A percentile compares a stretch with the other conserved stretches of the same genome.
These are phyloP conservation scores for Drosophila rufa DNA, from an alignment of 1,140 invertebrate genomes.

Conservation along the genomic window DNA sequence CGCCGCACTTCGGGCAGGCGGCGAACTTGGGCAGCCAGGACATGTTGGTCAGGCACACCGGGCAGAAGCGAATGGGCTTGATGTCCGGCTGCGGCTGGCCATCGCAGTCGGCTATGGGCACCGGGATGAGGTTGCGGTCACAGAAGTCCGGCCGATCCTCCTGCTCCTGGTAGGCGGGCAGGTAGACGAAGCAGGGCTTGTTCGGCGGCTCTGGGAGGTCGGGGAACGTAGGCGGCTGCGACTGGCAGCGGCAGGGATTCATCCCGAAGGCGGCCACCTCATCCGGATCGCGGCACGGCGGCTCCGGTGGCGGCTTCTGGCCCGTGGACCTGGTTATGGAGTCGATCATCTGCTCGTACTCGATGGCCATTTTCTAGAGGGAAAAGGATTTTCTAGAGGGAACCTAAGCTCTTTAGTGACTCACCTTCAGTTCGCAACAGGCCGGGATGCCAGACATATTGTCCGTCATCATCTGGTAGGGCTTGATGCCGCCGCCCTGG, in stretches of 20 bases:
- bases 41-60: constrained; percentile 73
- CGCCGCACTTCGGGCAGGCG: constrained; percentile 63
- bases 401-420: too few relatives aligned
- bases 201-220: constrained; percentile 12
- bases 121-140: constrained; percentile 4
- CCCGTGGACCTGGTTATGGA: constrained; percentile 30
- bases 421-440: constrained; percentile 57
- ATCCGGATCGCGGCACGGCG: constrained; percentile 28
- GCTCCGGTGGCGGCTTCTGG: neutral
- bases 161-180: neutral
- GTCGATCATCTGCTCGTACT: constrained; percentile 56
- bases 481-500: constrained; percentile 5
- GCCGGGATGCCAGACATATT: constrained; percentile 26
- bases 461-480: constrained; percentile 16
- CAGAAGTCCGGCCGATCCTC: constrained; percentile 8
- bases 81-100: constrained; percentile 7
- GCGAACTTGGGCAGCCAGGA: constrained; percentile 74
- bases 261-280: constrained; percentile 17
- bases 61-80: constrained; percentile 66
- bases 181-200: constrained; percentile 32
- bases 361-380: constrained; percentile 56
- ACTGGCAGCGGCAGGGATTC: constrained; percentile 14
- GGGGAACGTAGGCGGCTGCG: neutral
- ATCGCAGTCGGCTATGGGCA: constrained; percentile 40
- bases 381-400: neutral